Base-by-base conservation (phyloP, 2,888 invertebrate species). In the Tetrapedia diversipes region DNA sequence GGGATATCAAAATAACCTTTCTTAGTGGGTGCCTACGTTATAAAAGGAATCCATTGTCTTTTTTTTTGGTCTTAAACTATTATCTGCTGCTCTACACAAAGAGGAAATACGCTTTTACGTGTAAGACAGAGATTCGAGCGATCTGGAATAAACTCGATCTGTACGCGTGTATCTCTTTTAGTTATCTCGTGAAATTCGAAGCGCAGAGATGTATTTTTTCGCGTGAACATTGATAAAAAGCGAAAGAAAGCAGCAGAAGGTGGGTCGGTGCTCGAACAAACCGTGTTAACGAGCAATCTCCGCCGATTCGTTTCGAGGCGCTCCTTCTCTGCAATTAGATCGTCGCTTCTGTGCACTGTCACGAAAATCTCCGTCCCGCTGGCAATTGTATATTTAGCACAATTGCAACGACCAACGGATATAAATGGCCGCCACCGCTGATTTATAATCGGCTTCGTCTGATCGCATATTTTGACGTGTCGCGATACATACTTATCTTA, bases 371-470 rank as follows among this genome's bases (percentile, higher is more conserved):
- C 39, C 1, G 24, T 7, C n/a, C 34, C 6, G 64, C 29, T 27
- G 51, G n/a, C 39, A 29, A 57, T 70, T 41, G 29, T 69, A 70
- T 70, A 70, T 70, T 57, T 70, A 69, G 56, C 39, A 16, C 39
- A 41, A 70, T 69, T 69, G 49, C 19, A 45, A 3, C 19, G 67
- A 2, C 8, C 6, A 14, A 24, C 37, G 11, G 66, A 45, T 74
- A 67, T 63, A 67, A 75, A 74, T 74, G 74, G 45, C 51, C 4
- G 57, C 6, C 16, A n/a, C 14, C 22, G 57, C 6, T 75, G 63
- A 77, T 77, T 75, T 75, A 77, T 75, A 66, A 75, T 75, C 41
- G 59, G 34, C 53, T 53, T 16, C 32, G 43, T 51, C 63, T 68
- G 68, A 68, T 67, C 67, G 41, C 41, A 22, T 63, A 63, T 67